Evolutionary conservation across 2,797 vertebrate genomes (phyloP).

Genomic region (Sphenopsis melanotis): DNA sequence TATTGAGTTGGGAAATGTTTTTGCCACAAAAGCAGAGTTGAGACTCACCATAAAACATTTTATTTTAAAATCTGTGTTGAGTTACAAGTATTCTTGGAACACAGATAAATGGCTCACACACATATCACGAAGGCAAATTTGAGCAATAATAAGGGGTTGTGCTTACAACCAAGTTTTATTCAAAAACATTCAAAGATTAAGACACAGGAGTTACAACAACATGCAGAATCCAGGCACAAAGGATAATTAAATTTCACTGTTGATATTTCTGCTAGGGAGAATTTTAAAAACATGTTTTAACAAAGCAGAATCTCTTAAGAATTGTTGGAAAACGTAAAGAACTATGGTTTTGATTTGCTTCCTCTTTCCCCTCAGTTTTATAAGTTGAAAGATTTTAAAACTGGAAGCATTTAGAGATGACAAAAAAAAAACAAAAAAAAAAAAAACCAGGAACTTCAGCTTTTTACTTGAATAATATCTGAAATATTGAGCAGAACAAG

Average conservation of each 20-base stretch:
- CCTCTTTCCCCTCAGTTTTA: not conserved
- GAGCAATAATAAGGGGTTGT: not conserved
- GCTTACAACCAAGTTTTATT: not conserved
- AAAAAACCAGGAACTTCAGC: not conserved
- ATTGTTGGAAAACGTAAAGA: not conserved
- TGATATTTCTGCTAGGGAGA: not conserved
- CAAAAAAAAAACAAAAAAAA: not conserved
- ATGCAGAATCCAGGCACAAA: not conserved
- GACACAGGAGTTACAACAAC: not conserved
- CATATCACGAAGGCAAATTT: not conserved
- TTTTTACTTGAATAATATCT: conserved; percentile 28
- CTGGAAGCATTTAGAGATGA: not conserved
- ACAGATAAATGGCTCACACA: not conserved
- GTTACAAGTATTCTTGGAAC: not conserved
- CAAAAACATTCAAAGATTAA: not conserved
- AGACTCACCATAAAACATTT: not conserved
- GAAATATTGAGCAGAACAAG: not conserved
- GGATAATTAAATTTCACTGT: conserved; percentile 1
- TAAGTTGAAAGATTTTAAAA: conserved; percentile 6
- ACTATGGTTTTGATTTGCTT: conserved; percentile 10
- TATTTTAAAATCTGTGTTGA: conserved; percentile 4
- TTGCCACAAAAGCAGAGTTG: not conserved
- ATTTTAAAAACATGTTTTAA: conserved; percentile 33
- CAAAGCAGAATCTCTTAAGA: not conserved
- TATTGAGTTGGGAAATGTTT: not conserved